phyloP scores from a whole-genome alignment of 2,113 vertebrate genomes.

The Cyphomyrus plagiostoma region DNA sequence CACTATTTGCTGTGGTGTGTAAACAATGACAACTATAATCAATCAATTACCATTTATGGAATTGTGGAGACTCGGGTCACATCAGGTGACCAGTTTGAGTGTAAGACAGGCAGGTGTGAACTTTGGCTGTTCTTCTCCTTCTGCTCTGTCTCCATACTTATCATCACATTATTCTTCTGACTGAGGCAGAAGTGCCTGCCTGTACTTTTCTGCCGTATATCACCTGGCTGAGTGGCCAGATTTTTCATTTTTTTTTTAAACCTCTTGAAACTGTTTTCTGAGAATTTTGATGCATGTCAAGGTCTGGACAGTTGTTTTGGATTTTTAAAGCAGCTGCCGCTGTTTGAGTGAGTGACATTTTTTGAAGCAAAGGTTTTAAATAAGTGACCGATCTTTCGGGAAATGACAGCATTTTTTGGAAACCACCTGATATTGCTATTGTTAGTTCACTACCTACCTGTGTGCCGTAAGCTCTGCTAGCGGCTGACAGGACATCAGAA shows the following conservation, averaged over 20 bases:
- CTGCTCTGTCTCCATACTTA: background rate
- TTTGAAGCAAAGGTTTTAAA: background rate
- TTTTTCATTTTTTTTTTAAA: background rate
- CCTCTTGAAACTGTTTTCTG: background rate
- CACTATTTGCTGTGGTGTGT: no score
- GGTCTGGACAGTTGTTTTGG: background rate
- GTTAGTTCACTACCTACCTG: background rate
- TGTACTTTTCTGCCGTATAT: background rate
- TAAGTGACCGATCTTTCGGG: background rate
- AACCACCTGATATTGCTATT: background rate
- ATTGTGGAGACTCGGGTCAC: background rate
- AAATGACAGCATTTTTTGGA: background rate
- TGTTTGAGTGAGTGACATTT: background rate
- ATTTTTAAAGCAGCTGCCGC: background rate
- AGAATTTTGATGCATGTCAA: background rate
- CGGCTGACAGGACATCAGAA: background rate
- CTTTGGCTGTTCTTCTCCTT: background rate
- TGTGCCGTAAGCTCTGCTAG: background rate
- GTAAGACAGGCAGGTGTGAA: background rate
- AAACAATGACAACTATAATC: no score
- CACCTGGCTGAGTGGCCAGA: background rate
- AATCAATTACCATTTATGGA: background rate
- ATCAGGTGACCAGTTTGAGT: background rate
- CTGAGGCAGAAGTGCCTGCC: background rate
- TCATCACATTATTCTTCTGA: background rate